These are phyloP conservation scores for Petrocephalus zakoni DNA, from an alignment of 2,113 vertebrate species.

Conservation along the genomic window DNA sequence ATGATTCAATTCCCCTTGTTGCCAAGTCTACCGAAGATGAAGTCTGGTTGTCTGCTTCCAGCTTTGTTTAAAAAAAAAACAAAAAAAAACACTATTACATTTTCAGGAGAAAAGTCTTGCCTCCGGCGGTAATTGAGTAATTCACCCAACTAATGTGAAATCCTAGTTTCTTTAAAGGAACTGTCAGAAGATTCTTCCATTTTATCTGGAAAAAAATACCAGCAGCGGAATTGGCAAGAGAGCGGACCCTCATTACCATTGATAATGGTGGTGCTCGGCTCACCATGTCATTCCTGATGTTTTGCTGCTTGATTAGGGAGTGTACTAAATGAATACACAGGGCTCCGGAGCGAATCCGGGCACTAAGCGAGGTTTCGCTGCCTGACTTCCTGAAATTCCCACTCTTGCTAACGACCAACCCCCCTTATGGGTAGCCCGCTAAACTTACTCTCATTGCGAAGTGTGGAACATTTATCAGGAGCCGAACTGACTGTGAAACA, in stretches of 20 bases:
- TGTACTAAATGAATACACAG: slow-evolving; percentile 10
- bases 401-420: not conserved
- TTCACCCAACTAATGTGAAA: slow-evolving; percentile 7
- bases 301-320: slow-evolving; percentile 11
- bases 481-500: not conserved
- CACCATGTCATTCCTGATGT: not conserved
- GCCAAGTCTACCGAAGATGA: not conserved
- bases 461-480: not conserved
- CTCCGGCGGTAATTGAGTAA: slow-evolving; percentile 7
- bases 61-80: not conserved
- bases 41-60: not conserved
- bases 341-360: not conserved
- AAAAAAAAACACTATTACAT: not conserved
- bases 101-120: not conserved
- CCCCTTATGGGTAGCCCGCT: not conserved
- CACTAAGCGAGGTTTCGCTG: not conserved
- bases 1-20: not conserved
- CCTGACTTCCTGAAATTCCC: not conserved
- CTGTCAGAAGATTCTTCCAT: not conserved
- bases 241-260: not conserved
- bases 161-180: slow-evolving; percentile 3
- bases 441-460: not conserved
- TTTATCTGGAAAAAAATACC: slow-evolving; percentile 1
- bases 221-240: not conserved
- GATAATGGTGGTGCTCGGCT: slow-evolving; percentile 8